Conservation (phyloP, 30 jellyfish, hydroid and myxozoan genomes). For the Hydractinia symbiolongicarpus region DNA sequence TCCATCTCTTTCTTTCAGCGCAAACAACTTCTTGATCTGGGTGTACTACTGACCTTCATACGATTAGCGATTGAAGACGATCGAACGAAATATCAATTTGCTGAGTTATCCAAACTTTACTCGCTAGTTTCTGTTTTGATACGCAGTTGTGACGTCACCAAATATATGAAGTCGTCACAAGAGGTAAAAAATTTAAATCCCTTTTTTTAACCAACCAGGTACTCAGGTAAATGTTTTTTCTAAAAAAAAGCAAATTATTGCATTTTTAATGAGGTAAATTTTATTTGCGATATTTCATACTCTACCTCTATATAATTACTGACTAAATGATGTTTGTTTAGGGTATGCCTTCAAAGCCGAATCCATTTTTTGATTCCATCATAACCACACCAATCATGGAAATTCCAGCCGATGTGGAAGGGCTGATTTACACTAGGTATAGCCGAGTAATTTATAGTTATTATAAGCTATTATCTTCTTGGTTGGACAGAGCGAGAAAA, state of each 20-base stretch:
- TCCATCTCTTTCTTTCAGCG: slow-evolving; percentile 43
- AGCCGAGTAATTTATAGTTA: no score
- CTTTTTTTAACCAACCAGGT: no score
- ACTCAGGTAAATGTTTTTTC: no score
- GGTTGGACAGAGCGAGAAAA: no score
- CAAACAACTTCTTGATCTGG: slow-evolving; percentile 81
- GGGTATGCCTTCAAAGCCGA: slow-evolving; percentile 72
- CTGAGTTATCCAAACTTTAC: slow-evolving; percentile 69
- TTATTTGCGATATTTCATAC: neutral
- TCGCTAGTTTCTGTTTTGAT: slow-evolving; percentile 80
- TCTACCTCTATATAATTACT: neutral
- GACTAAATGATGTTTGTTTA: neutral
- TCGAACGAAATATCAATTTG: slow-evolving; percentile 70
- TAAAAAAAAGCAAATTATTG: neutral
- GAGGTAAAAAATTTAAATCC: slow-evolving; percentile 44
- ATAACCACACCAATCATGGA: slow-evolving; percentile 79
- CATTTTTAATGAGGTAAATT: neutral
- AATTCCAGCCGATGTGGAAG: slow-evolving; percentile 93
- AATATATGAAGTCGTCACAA: slow-evolving; percentile 74
- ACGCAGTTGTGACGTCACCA: slow-evolving; percentile 91
- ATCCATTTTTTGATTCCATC: slow-evolving; percentile 57
- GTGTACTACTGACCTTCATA: slow-evolving; percentile 78
- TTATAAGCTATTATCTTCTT: no score
- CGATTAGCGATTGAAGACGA: slow-evolving; percentile 92
- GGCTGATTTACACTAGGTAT: slow-evolving; percentile 89